Evolutionary conservation across 1,140 invertebrate species (phyloP).

Genomic region (Bombyx mori): ASM3026992v2 NC_085129.1:7197001-7197500

Average conservation of each 20-base stretch:
- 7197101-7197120: constrained; percentile 17
- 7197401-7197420: too few relatives aligned
- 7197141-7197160: constrained; percentile 61
- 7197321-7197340: too few relatives aligned
- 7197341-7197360: too few relatives aligned
- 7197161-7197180: constrained; percentile 43
- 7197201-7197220: too few relatives aligned
- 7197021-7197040: not conserved
- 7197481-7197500: too few relatives aligned
- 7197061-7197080: constrained; percentile 2
- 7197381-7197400: too few relatives aligned
- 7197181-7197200: constrained; percentile 7
- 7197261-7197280: constrained; percentile 36
- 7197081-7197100: constrained; percentile 3
- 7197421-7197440: too few relatives aligned
- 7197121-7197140: constrained; percentile 51
- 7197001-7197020: not conserved
- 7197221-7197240: constrained; percentile 48
- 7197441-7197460: too few relatives aligned
- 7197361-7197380: too few relatives aligned
- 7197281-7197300: too few relatives aligned
- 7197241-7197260: constrained; percentile 65
- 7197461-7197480: too few relatives aligned
- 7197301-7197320: too few relatives aligned
- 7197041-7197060: not conserved